phyloP scores from a whole-genome alignment of 2,113 vertebrate species.

The Prinia subflava region DNA sequence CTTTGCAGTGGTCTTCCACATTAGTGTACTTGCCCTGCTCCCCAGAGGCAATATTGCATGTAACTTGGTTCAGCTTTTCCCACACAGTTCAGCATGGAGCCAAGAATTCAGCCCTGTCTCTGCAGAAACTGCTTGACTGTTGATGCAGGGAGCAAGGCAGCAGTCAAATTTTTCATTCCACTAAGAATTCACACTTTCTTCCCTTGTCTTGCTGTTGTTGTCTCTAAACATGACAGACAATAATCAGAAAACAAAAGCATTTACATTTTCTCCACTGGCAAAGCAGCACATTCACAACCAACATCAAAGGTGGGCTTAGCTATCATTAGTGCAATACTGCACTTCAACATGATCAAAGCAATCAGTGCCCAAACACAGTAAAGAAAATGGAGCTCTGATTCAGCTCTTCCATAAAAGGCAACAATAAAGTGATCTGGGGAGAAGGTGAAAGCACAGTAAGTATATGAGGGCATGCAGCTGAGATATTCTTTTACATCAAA shows the following conservation, averaged over 20 bases:
- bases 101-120: not conserved
- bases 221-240: slow-evolving; percentile 23
- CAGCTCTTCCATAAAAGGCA: slow-evolving; percentile 4
- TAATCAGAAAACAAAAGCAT: slow-evolving; percentile 43
- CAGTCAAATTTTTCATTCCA: not conserved
- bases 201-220: not conserved
- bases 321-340: not conserved
- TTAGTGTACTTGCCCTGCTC: accelerated
- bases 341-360: slow-evolving; percentile 30
- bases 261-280: not conserved
- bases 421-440: not conserved
- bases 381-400: not conserved
- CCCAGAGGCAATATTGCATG: not conserved
- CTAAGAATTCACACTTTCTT: slow-evolving; percentile 19
- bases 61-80: not conserved
- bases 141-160: not conserved
- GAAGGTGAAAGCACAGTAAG: not conserved
- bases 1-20: not conserved
- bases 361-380: not conserved
- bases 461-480: not conserved
- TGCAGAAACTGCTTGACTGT: not conserved
- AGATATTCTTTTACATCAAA: not conserved
- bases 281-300: not conserved
- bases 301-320: slow-evolving; percentile 27
- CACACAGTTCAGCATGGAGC: not conserved